These are phyloP conservation scores for Lepidurus apus DNA, from an alignment of 1,140 invertebrate species.

Conservation along the genomic window DNA sequence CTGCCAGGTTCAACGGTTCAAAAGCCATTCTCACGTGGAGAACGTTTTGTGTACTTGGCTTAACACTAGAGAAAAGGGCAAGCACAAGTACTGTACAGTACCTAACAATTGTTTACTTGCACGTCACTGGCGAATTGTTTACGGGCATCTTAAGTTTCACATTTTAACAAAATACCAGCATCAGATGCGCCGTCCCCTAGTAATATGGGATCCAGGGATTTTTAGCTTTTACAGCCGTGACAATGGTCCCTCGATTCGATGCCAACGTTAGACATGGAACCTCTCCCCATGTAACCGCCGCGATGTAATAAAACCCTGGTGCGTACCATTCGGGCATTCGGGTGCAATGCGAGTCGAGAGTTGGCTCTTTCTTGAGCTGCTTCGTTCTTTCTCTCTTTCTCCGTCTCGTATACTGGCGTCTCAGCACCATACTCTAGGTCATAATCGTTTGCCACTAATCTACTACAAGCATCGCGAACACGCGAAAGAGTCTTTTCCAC, in stretches of 20 bases:
- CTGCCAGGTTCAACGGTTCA: neutral
- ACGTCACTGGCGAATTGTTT: neutral
- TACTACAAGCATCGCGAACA: neutral
- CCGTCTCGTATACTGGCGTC: neutral
- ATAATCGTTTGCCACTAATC: slow-evolving; percentile 7
- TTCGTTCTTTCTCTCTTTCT: neutral
- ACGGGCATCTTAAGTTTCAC: neutral
- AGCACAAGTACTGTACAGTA: no score
- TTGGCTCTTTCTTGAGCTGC: neutral
- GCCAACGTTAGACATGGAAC: neutral
- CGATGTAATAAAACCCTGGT: slow-evolving; percentile 1
- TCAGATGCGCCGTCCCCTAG: neutral
- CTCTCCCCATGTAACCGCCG: neutral
- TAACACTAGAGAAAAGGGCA: neutral
- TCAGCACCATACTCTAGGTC: neutral
- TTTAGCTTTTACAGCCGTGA: neutral
- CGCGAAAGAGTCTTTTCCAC: neutral
- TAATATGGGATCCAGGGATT: neutral
- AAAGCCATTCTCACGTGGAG: neutral
- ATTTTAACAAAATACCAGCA: neutral
- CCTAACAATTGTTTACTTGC: no score
- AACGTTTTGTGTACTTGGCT: neutral
- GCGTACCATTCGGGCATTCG: neutral
- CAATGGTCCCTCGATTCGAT: neutral
- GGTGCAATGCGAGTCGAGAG: neutral